Percentiles rank a stretch among this genome's conserved stretches.
These are phyloP conservation scores for Himalopsyche phryganea DNA, from an alignment of 1,140 invertebrate species.

Conservation along the genomic window DNA sequence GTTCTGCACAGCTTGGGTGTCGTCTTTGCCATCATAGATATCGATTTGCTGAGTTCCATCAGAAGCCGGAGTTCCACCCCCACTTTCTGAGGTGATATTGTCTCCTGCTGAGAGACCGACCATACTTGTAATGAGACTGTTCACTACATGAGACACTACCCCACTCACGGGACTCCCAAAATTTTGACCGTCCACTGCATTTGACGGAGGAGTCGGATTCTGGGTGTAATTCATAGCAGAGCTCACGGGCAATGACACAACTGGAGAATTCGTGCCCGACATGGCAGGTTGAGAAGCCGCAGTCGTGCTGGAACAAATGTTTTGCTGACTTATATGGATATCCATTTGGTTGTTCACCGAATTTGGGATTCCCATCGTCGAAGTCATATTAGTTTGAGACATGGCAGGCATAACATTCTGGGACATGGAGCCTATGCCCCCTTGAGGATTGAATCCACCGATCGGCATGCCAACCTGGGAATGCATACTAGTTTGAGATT, in stretches of 20 bases:
- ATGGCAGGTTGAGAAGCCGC: constrained; percentile 25
- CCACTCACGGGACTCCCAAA: constrained; percentile 53
- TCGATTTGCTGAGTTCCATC: constrained; percentile 43
- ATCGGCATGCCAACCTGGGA: constrained; percentile 29
- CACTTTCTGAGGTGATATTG: constrained; percentile 43
- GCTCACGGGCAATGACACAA: constrained; percentile 49
- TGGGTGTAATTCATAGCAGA: constrained; percentile 46
- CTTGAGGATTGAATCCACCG: constrained; percentile 24
- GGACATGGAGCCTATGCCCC: constrained; percentile 24
- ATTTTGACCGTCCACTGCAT: constrained; percentile 43
- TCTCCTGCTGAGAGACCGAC: constrained; percentile 49
- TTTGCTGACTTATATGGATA: constrained; percentile 39
- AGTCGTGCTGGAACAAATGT: constrained; percentile 37
- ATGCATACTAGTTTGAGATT: constrained; percentile 48
- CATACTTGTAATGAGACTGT: constrained; percentile 48
- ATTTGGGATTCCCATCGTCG: constrained; percentile 33
- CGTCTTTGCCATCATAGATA: constrained; percentile 47
- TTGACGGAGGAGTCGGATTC: constrained; percentile 38
- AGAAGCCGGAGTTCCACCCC: constrained; percentile 36
- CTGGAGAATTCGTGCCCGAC: constrained; percentile 51
- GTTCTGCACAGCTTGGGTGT: constrained; percentile 41
- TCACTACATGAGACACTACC: constrained; percentile 49
- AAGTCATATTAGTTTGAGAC: constrained; percentile 46
- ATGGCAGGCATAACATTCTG: constrained; percentile 46
- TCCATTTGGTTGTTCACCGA: constrained; percentile 28